Conservation (phyloP, 2,113 vertebrate species). For the Stomatorhinus ivindoensis region DNA sequence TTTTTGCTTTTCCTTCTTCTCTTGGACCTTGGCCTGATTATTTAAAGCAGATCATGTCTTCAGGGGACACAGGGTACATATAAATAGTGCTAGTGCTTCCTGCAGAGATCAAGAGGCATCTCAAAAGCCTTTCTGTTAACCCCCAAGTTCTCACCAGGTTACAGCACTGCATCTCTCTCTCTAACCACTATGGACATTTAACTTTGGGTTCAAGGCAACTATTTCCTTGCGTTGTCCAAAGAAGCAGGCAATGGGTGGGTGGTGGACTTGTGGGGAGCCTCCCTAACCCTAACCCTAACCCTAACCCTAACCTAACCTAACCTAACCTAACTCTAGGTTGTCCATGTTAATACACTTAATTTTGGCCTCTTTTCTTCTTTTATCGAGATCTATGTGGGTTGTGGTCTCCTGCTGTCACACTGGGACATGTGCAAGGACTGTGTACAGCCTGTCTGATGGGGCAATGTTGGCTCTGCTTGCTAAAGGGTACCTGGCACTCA, state of each 20-base stretch:
- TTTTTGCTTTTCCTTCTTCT: not conserved
- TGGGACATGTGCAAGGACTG: not conserved
- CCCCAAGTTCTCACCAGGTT: not conserved
- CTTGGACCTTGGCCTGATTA: not conserved
- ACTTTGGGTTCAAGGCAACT: conserved; percentile 15
- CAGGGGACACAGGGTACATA: not conserved
- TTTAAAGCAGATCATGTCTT: not conserved
- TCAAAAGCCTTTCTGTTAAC: not conserved
- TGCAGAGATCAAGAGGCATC: not conserved
- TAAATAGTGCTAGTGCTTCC: not conserved
- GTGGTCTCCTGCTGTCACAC: not conserved
- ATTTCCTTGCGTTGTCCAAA: not conserved
- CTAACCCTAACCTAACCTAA: not conserved
- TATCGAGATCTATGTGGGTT: not conserved
- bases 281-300: not conserved
- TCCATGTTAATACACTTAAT: not conserved
- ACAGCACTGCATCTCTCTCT: not conserved
- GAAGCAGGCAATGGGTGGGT: not conserved
- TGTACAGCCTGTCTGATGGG: not conserved
- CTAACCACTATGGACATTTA: not conserved
- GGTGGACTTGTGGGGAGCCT: not conserved
- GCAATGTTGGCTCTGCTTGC: not conserved
- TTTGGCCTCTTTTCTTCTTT: not conserved
- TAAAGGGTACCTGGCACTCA: not conserved
- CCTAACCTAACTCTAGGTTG: not conserved